Base-by-base conservation (phyloP, 1,140 invertebrate genomes). In the Ceratitis capitata region DNA sequence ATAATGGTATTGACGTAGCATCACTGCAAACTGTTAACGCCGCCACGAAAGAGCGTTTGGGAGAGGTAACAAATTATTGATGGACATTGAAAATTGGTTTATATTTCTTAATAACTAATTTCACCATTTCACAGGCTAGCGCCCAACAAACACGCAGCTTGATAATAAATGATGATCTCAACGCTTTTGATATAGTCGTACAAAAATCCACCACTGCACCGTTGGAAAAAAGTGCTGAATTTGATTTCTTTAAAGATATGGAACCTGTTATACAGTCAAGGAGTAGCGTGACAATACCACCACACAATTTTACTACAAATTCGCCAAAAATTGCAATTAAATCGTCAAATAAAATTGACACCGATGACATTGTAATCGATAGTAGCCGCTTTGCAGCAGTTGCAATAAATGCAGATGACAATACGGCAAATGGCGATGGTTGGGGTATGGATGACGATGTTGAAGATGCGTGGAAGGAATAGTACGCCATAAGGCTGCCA, bases 221-320 rank as follows among this genome's bases (percentile, higher is more conserved):
- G 42, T 87, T 88, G 69, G 87, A 88, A 10, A 92, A 92, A 82
- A 85, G 87, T 26, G 87, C 95, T 84, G 95, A 95, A 85, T 93
- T 95, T 88, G 95, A 97, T 89, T 96, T 96, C 87, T 97, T 97
- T 88, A 95, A 95, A 83, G 96, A 97, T 89, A 97, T 97, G 96
- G 95, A 95, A 87, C 96, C 96, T 7, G 93, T 96, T 6, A 96
- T 97, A 87, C 93, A 95, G 74, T 94, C 94, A 87, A 93, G 94
- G 82, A 95, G 94, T 87, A 93, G 94, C 49, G 86, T 47, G 26
- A 47, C 35, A 64, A 42, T 26, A 16, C 6, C 45, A 35, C n/a
- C 61, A 74, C 6, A 39, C 47, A 83, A n/a, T 64, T 47, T 47
- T 45, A 35, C n/a, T 9, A 32, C 32, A 83, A 85, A 61, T 39